Percentiles rank a stretch among this genome's conserved stretches.
Evolutionary conservation across 1,140 invertebrate genomes (phyloP).

Genomic region (Meloidogyne floridensis): DNA sequence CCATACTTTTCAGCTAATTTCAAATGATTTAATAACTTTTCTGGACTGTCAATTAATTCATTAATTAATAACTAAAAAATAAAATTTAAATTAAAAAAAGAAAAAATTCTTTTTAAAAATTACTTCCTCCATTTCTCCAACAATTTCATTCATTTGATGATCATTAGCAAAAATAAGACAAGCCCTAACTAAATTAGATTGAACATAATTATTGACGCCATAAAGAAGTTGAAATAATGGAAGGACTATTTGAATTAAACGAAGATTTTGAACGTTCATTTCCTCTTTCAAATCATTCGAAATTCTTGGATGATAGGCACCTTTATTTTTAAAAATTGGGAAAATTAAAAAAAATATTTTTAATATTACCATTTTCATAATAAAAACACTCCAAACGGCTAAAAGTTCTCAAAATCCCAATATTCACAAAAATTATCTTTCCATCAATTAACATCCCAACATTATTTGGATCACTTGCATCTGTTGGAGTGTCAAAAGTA

Average conservation of each 20-base stretch:
- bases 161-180: conserved; percentile 7
- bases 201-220: not conserved
- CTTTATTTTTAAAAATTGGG: not conserved
- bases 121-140: conserved; percentile 3
- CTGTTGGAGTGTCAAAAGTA: not conserved
- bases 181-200: not conserved
- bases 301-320: not conserved
- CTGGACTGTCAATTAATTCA: not conserved
- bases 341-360: not conserved
- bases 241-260: not conserved
- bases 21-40: conserved; percentile 1
- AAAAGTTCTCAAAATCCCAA: not conserved
- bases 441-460: not conserved
- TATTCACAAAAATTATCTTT: conserved; percentile 6
- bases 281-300: not conserved
- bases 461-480: conserved; percentile 7
- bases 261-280: not conserved
- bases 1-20: conserved; percentile 9
- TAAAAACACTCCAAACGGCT: not conserved
- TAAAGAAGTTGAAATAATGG: conserved; percentile 7
- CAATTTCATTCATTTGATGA: conserved; percentile 3
- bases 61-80: not conserved
- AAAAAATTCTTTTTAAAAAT: not conserved
- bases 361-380: not conserved
- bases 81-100: not conserved